Base-by-base conservation (phyloP, 1,140 invertebrate genomes). In the Drosophila gunungcola region DNA sequence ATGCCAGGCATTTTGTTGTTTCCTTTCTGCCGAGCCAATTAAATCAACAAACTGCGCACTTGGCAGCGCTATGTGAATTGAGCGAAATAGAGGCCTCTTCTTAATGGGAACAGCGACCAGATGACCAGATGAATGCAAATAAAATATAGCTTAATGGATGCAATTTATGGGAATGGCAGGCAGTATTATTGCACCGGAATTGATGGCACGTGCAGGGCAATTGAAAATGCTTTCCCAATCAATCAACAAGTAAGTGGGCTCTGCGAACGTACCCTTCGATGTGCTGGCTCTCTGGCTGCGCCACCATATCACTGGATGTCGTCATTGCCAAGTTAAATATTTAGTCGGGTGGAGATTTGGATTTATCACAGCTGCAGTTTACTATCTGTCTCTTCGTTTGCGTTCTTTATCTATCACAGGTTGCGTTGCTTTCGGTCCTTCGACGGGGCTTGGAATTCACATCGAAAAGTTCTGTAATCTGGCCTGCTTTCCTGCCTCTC, bases 21-120 rank as follows among this genome's bases (percentile, higher is more conserved):
- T 74, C 56, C 54, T 62, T 54, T 51, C 64, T 69, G 62, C 55
- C 60, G 69, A 69, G 75, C 70, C 69, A 62, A 75, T 56, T 74
- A 74, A 74, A 82, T 77, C 49, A 73, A 82, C 76, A 82, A 80
- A 89, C 76, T 91, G 89, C 89, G 89, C 89, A 91, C 58, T 91
- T 91, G 89, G 89, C 89, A 89, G 58, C 49, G 45, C 67, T 11
- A 32, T 70, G 48, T 43, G 41, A 83, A 83, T 73, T 80, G 83
- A 86, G 83, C 74, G 64, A 42, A 52, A 57, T 64, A 57, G 43
- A 54, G 53, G 51, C 55, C 27, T 32, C 29, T 56, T 32, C 29
- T 56, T 21, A 72, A 62, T 48, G 48, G 49, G 55, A 56, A 27
- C 49, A 54, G 48, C n/a, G 60, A 42, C 27, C 5, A 27, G 10